A percentile compares a stretch with the other conserved stretches of the same genome.
Evolutionary conservation across 1,140 invertebrate genomes (phyloP).

Genomic region (Phortica variegata): DNA sequence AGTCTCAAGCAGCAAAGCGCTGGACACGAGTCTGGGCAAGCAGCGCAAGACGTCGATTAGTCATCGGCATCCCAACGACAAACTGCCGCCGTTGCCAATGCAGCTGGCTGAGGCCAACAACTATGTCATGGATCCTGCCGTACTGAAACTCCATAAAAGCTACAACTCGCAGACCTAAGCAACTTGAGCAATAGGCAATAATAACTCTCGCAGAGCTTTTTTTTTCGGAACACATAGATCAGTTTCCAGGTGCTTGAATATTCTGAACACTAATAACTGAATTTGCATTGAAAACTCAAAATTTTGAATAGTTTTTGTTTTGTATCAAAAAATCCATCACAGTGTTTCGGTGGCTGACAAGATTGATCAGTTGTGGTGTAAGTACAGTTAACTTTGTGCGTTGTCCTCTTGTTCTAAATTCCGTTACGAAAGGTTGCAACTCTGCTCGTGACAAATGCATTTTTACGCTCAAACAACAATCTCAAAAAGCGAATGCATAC

Average conservation of each 20-base stretch:
- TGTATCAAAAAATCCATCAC: slow-evolving; percentile 31
- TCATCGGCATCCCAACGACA: slow-evolving; percentile 65
- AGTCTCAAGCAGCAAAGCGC: too few species aligned
- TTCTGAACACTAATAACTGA: slow-evolving; percentile 5
- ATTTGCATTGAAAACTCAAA: slow-evolving; percentile 33
- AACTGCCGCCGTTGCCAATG: slow-evolving; percentile 56
- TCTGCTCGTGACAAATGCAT: too few species aligned
- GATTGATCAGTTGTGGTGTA: slow-evolving; percentile 1
- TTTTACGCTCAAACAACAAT: slow-evolving; percentile 3
- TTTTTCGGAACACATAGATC: too few species aligned
- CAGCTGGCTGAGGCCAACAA: slow-evolving; percentile 54
- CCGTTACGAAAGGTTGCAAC: not conserved
- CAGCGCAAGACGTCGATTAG: slow-evolving; percentile 61
- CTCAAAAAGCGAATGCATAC: slow-evolving; percentile 5
- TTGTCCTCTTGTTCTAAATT: too few species aligned
- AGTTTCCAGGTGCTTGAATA: too few species aligned
- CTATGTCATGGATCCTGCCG: slow-evolving; percentile 54
- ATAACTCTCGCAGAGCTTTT: too few species aligned
- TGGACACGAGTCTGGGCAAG: slow-evolving; percentile 60
- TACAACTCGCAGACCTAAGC: slow-evolving; percentile 35
- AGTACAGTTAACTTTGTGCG: too few species aligned
- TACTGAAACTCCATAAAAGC: slow-evolving; percentile 47
- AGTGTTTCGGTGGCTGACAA: slow-evolving; percentile 31
- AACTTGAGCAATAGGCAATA: too few species aligned
- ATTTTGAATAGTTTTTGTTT: not conserved